These are phyloP conservation scores for Brienomyrus brachyistius DNA, from an alignment of 2,113 vertebrate species.

Conservation along the genomic window DNA sequence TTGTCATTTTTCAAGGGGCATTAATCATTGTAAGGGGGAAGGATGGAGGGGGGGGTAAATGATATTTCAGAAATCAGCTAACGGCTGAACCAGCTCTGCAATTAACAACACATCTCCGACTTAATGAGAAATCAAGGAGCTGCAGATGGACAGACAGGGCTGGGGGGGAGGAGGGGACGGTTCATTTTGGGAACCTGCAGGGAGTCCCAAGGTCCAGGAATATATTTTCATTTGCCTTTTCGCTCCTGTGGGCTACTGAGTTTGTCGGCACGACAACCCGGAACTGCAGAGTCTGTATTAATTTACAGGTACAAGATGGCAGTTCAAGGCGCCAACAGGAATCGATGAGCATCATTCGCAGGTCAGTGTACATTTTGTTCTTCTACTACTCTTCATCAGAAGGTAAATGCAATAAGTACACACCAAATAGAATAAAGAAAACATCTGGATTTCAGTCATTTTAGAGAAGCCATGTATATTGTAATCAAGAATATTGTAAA, in stretches of 20 bases:
- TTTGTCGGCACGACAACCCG: not conserved
- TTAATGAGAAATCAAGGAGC: slow-evolving; percentile 16
- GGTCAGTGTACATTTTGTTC: not conserved
- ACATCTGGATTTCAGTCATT: not conserved
- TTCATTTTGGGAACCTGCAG: not conserved
- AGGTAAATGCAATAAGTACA: not conserved
- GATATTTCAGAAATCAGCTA: slow-evolving; percentile 20
- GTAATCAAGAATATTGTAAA: not conserved
- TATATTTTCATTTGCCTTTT: not conserved
- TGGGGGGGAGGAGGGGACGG: not conserved
- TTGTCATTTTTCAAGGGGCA: slow-evolving; percentile 16
- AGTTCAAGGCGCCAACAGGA: not conserved
- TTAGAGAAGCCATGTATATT: not conserved
- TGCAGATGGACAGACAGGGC: not conserved
- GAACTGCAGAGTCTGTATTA: not conserved
- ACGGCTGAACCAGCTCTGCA: slow-evolving; percentile 16
- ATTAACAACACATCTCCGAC: slow-evolving; percentile 4
- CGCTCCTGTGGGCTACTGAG: not conserved
- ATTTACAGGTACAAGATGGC: not conserved
- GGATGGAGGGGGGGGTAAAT: not conserved
- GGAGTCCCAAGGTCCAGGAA: not conserved
- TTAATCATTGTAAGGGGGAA: slow-evolving; percentile 12
- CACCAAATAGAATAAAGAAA: not conserved
- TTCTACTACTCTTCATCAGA: not conserved
- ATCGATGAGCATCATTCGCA: not conserved